These are phyloP conservation scores for Cynoglossus semilaevis DNA, from an alignment of 2,113 vertebrate species.

Conservation along the genomic window DNA sequence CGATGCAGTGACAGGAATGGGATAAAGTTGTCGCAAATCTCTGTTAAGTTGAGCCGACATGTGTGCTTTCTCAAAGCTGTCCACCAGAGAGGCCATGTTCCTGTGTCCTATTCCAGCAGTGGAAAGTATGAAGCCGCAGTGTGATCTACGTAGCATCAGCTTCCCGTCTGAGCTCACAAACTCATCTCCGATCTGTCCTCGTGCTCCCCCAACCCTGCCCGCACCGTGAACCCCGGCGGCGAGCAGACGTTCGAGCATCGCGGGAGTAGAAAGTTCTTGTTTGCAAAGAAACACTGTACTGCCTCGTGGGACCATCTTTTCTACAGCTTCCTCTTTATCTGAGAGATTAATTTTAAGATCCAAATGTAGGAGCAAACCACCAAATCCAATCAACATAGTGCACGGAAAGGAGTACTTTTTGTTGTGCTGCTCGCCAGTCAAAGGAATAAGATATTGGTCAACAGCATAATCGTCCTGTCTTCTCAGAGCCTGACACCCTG, in stretches of 20 bases:
- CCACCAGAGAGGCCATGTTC: slow-evolving; percentile 58
- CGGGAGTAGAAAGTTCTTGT: slow-evolving; percentile 76
- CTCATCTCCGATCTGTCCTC: slow-evolving; percentile 76
- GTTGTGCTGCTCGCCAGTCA: slow-evolving; percentile 48
- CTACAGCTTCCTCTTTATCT: slow-evolving; percentile 65
- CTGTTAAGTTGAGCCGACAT: slow-evolving; percentile 66
- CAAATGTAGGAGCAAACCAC: slow-evolving; percentile 71
- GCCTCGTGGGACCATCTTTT: slow-evolving; percentile 70
- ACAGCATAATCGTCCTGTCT: slow-evolving; percentile 63
- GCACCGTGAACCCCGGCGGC: slow-evolving; percentile 71
- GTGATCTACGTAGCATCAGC: slow-evolving; percentile 71
- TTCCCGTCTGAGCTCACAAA: slow-evolving; percentile 78
- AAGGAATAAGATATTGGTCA: slow-evolving; percentile 69
- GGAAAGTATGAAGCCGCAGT: slow-evolving; percentile 78
- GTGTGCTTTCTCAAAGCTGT: slow-evolving; percentile 71
- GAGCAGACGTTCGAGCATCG: slow-evolving; percentile 74
- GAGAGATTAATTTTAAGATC: slow-evolving; percentile 64
- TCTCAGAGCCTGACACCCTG: slow-evolving; percentile 61
- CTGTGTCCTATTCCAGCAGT: slow-evolving; percentile 64
- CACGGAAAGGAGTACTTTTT: slow-evolving; percentile 56
- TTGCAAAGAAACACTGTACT: slow-evolving; percentile 77
- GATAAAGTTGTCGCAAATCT: slow-evolving; percentile 72
- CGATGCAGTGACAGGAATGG: slow-evolving; percentile 60
- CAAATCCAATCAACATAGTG: slow-evolving; percentile 68
- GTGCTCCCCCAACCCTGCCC: slow-evolving; percentile 72